These are phyloP conservation scores for Styela clava DNA, from an alignment of 23 tunicate species.

Conservation along the genomic window DNA sequence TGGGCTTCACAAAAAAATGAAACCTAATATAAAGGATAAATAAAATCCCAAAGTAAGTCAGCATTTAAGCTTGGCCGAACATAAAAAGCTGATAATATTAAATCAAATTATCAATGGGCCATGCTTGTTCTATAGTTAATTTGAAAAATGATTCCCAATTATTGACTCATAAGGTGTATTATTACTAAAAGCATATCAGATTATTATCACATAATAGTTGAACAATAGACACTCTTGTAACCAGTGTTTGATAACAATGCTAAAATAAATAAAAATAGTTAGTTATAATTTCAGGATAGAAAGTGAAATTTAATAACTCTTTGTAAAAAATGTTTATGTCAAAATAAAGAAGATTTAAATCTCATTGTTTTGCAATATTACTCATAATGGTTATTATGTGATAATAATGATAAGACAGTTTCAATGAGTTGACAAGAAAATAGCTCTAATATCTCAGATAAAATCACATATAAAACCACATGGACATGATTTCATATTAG, in stretches of 20 bases:
- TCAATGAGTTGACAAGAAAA: background rate
- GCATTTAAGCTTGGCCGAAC: too few relatives aligned
- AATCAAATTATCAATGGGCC: background rate
- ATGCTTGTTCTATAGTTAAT: background rate
- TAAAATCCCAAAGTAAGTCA: too few relatives aligned
- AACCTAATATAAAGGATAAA: too few relatives aligned
- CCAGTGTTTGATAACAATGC: background rate
- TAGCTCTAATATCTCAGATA: background rate
- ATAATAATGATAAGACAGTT: background rate
- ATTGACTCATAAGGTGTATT: background rate
- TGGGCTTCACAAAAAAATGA: too few relatives aligned
- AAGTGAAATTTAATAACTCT: background rate
- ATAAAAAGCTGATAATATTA: too few relatives aligned
- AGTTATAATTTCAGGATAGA: background rate
- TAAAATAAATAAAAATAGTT: too few relatives aligned
- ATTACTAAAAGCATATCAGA: background rate
- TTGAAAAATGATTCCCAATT: too few relatives aligned
- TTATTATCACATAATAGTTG: background rate
- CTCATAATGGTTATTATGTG: background rate
- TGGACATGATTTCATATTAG: too few relatives aligned
- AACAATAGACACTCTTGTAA: background rate
- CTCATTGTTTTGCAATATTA: background rate
- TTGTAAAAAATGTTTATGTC: too few relatives aligned
- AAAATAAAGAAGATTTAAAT: background rate
- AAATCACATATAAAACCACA: too few relatives aligned